These are phyloP conservation scores for Dermatemys mawii DNA, from an alignment of 2,113 vertebrate genomes.

Conservation along the genomic window DNA sequence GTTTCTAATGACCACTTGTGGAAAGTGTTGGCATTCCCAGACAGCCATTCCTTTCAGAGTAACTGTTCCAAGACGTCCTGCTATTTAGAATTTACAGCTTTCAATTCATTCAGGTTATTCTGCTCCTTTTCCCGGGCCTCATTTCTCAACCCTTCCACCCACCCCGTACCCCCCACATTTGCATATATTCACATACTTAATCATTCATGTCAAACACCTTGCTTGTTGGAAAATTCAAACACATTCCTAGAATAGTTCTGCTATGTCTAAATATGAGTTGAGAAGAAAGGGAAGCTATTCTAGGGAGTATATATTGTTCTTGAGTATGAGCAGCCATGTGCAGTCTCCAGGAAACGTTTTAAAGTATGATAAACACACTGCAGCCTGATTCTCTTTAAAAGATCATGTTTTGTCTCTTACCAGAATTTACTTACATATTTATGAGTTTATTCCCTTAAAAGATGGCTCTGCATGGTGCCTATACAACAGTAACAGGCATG, in stretches of 20 bases:
- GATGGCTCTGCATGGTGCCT: not conserved
- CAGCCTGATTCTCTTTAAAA: not conserved
- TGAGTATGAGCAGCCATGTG: not conserved
- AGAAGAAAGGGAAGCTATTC: not conserved
- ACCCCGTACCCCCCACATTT: not conserved
- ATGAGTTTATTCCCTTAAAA: not conserved
- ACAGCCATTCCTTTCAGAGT: not conserved
- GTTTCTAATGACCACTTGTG: not conserved
- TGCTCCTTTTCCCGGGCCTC: not conserved
- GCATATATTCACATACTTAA: not conserved
- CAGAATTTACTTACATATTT: not conserved
- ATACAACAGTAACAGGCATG: not conserved
- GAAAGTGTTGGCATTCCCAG: not conserved
- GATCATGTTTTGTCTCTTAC: not conserved
- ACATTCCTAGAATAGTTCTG: not conserved
- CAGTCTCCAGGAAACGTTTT: not conserved
- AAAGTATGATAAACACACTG: not conserved
- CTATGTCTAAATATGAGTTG: not conserved
- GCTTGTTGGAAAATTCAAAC: not conserved
- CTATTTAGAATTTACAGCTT: not conserved
- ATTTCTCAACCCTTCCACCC: not conserved
- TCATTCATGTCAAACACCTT: not conserved
- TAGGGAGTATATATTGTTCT: not conserved
- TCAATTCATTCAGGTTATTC: not conserved
- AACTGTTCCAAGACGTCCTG: not conserved